A percentile compares a stretch with the other conserved stretches of the same genome.
Conservation (phyloP, 2,888 invertebrate genomes). For the Drosophila kambysellisi region DNA sequence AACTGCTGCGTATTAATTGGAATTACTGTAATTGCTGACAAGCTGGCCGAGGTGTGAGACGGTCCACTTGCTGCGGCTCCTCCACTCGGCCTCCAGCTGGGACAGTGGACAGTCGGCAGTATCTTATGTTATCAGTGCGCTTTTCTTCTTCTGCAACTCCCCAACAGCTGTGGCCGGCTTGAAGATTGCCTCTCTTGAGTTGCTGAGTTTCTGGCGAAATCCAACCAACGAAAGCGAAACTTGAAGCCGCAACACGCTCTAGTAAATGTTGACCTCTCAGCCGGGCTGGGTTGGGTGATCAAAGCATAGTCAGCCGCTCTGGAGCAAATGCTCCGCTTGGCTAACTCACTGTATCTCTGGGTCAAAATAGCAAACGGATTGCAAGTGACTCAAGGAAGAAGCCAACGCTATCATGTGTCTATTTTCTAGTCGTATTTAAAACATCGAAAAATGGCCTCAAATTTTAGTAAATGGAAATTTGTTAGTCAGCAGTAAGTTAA, state of each 20-base stretch:
- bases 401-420: background rate
- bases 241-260: constrained; percentile 40
- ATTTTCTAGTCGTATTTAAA: background rate
- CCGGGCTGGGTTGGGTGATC: constrained; percentile 22
- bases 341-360: constrained; percentile 35
- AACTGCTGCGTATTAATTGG: constrained; percentile 73
- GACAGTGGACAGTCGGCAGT: constrained; percentile 17
- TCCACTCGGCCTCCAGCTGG: background rate
- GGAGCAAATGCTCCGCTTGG: constrained; percentile 42
- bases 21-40: constrained; percentile 71
- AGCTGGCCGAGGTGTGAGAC: constrained; percentile 60
- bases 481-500: background rate
- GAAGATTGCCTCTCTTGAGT: background rate
- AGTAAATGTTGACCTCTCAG: constrained; percentile 52
- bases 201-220: constrained; percentile 7
- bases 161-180: constrained; percentile 2
- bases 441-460: background rate
- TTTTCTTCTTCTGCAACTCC: background rate
- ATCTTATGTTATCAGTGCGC: constrained; percentile 39
- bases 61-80: constrained; percentile 18
- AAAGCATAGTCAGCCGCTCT: constrained; percentile 34
- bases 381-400: background rate
- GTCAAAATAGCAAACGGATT: constrained; percentile 22
- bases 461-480: background rate
- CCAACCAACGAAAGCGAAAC: constrained; percentile 51